Percentiles rank a stretch among this genome's conserved stretches.
phyloP scores from a whole-genome alignment of 1,140 invertebrate genomes.

The Oreohelix idahoensis region DNA sequence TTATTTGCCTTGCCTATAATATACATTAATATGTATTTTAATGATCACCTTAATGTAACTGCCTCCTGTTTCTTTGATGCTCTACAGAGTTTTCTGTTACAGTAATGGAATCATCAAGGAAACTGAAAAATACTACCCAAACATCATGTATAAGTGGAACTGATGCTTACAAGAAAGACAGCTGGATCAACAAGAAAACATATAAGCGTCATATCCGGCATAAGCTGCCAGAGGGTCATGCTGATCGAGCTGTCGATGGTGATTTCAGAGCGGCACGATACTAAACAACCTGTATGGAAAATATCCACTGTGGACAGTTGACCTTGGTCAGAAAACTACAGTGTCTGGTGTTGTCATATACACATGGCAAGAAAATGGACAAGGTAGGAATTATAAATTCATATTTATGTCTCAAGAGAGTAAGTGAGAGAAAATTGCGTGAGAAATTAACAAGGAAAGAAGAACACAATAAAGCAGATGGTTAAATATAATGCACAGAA shows the following conservation, averaged over 20 bases:
- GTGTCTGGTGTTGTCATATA: slow-evolving; percentile 75
- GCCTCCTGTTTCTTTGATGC: no score
- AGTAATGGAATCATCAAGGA: no score
- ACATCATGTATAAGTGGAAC: slow-evolving; percentile 75
- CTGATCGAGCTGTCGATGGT: slow-evolving; percentile 76
- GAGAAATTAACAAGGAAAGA: no score
- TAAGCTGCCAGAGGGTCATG: slow-evolving; percentile 67
- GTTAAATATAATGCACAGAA: no score
- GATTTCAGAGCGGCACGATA: slow-evolving; percentile 74
- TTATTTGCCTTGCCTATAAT: no score
- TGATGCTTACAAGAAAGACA: slow-evolving; percentile 75
- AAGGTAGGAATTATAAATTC: slow-evolving; percentile 73
- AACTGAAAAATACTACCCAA: no score
- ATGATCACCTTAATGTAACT: no score
- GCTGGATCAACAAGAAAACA: slow-evolving; percentile 77
- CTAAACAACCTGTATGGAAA: slow-evolving; percentile 77
- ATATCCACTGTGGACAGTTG: slow-evolving; percentile 77
- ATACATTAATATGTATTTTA: no score
- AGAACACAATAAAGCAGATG: no score
- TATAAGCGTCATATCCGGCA: slow-evolving; percentile 70
- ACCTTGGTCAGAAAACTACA: slow-evolving; percentile 73
- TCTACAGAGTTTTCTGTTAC: no score
- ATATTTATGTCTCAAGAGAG: no score
- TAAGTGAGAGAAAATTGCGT: no score
- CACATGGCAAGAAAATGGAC: slow-evolving; percentile 76